These are phyloP conservation scores for Psittacula cyanocephala DNA, from an alignment of 2,113 vertebrate genomes.

Conservation along the genomic window DNA sequence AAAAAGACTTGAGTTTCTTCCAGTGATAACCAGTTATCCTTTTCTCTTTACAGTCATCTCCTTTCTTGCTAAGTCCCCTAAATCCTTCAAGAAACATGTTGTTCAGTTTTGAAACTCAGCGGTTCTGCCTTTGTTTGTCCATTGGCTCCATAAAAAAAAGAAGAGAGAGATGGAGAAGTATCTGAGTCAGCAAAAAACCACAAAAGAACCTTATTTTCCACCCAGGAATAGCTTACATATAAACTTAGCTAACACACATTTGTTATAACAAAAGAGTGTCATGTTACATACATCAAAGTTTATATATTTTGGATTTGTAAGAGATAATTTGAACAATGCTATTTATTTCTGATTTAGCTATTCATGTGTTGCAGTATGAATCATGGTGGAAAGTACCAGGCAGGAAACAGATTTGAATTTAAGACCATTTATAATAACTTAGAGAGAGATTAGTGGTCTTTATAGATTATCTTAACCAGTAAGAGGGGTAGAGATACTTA, in stretches of 20 bases:
- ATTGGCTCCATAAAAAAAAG: no score
- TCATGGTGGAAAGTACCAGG: not conserved
- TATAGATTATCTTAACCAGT: not conserved
- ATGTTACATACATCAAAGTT: not conserved
- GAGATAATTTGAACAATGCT: not conserved
- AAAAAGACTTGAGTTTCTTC: not conserved
- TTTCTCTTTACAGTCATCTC: not conserved
- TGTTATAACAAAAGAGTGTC: not conserved
- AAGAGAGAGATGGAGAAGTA: fast-evolving
- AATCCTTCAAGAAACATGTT: not conserved
- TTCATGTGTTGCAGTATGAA: not conserved
- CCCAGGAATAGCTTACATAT: not conserved
- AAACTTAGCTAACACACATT: not conserved
- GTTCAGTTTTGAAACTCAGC: not conserved
- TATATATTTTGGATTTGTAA: not conserved
- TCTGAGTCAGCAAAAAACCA: not conserved
- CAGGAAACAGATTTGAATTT: not conserved
- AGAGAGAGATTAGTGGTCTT: not conserved
- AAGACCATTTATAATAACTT: not conserved
- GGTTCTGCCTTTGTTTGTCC: not conserved
- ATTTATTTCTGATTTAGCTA: not conserved
- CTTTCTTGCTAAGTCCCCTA: not conserved
- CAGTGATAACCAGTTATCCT: not conserved
- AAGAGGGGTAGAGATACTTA: not conserved
- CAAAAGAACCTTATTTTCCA: not conserved